A percentile compares a stretch with the other conserved stretches of the same genome.
phyloP scores from a whole-genome alignment of 2,113 vertebrate species.

The Vicugna pacos region DNA sequence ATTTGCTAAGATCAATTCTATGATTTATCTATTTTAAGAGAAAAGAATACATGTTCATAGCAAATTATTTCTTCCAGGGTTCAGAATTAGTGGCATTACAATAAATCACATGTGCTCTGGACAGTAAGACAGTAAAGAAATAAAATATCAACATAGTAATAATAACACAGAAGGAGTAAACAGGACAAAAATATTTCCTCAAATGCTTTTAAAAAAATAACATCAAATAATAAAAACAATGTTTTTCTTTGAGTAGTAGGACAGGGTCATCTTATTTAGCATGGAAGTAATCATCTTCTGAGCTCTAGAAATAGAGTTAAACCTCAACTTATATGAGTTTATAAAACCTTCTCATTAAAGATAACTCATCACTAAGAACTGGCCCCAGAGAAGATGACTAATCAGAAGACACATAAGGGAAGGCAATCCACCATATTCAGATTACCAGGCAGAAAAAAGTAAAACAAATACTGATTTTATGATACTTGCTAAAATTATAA shows the following conservation, averaged over 20 bases:
- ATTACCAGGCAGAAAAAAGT: not conserved
- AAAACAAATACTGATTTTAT: slow-evolving; percentile 49
- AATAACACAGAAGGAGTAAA: slow-evolving; percentile 11
- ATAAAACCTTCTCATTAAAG: slow-evolving; percentile 14
- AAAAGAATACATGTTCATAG: slow-evolving; percentile 32
- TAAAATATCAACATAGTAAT: slow-evolving; percentile 42
- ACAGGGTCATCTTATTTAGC: slow-evolving; percentile 17
- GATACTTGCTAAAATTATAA: slow-evolving; percentile 29
- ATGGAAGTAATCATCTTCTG: not conserved
- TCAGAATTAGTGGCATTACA: slow-evolving; percentile 39
- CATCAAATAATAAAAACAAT: slow-evolving; percentile 43
- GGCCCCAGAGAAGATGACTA: not conserved
- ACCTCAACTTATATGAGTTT: not conserved
- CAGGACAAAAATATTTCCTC: slow-evolving; percentile 8
- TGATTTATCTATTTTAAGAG: not conserved
- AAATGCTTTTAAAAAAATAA: slow-evolving; percentile 40
- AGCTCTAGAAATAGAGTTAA: not conserved
- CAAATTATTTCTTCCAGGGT: slow-evolving; percentile 53
- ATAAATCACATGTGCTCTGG: slow-evolving; percentile 1
- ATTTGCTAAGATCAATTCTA: slow-evolving; percentile 29
- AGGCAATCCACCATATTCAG: slow-evolving; percentile 18
- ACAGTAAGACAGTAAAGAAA: slow-evolving; percentile 2
- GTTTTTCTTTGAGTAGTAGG: not conserved
- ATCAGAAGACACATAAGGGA: not conserved
- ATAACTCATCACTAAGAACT: not conserved